phyloP scores from a whole-genome alignment of 2,888 invertebrate genomes.

The Bellardia bayeri region DNA sequence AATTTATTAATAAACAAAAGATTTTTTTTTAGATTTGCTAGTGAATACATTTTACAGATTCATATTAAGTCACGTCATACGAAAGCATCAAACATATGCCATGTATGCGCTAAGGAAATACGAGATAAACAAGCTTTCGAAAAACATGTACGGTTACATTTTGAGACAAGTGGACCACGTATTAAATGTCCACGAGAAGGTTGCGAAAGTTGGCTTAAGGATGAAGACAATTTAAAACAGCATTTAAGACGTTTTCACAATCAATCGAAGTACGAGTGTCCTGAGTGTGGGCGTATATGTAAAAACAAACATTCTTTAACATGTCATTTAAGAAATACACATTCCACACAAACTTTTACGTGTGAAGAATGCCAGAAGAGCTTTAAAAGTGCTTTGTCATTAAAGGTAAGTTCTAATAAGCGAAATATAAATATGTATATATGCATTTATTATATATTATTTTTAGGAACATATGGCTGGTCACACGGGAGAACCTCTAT shows the following conservation, averaged over 20 bases:
- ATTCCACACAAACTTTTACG: conserved; percentile 79
- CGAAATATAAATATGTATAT: neutral
- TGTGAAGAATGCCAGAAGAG: conserved; percentile 82
- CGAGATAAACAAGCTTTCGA: conserved; percentile 83
- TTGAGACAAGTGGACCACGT: conserved; percentile 82
- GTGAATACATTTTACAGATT: conserved; percentile 81
- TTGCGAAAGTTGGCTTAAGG: conserved; percentile 83
- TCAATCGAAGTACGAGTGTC: conserved; percentile 77
- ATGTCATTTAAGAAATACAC: conserved; percentile 82
- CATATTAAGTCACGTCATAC: conserved; percentile 81
- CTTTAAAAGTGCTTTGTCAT: conserved; percentile 82
- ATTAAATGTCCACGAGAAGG: conserved; percentile 82
- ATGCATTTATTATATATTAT: neutral
- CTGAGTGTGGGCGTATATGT: conserved; percentile 81
- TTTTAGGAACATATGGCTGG: conserved; percentile 83
- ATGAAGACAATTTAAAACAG: conserved; percentile 82
- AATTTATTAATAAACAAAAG: neutral
- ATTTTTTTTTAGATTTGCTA: conserved; percentile 79
- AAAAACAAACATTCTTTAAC: conserved; percentile 82
- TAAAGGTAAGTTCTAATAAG: conserved; percentile 77
- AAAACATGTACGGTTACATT: conserved; percentile 82
- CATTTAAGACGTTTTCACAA: conserved; percentile 82
- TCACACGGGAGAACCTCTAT: conserved; percentile 82
- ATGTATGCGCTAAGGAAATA: conserved; percentile 83
- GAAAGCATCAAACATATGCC: conserved; percentile 82